These are phyloP conservation scores for Paracanthobrama guichenoti DNA, from an alignment of 2,113 vertebrate genomes.

Conservation along the genomic window DNA sequence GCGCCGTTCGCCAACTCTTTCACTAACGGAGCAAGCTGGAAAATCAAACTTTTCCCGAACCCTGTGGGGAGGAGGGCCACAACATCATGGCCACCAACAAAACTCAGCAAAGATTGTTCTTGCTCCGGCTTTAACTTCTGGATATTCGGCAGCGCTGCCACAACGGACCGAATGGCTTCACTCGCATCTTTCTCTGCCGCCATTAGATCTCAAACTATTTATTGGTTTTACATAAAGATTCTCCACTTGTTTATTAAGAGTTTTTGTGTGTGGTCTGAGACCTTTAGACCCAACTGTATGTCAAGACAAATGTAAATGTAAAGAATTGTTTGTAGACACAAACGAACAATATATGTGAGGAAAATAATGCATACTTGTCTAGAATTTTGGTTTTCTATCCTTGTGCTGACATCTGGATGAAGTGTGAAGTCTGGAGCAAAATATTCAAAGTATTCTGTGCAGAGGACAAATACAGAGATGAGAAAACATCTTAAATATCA, in stretches of 20 bases:
- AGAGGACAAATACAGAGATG: neutral
- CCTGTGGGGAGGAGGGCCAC: too few species aligned
- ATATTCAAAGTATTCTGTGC: constrained; percentile 96
- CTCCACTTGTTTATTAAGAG: neutral
- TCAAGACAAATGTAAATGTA: neutral
- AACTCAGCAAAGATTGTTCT: too few species aligned
- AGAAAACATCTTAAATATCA: neutral
- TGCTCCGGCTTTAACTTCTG: too few species aligned
- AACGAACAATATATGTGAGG: neutral
- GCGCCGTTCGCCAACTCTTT: too few species aligned
- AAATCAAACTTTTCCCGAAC: too few species aligned
- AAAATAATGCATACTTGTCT: constrained; percentile 81
- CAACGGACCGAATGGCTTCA: too few species aligned
- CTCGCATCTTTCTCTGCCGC: too few species aligned
- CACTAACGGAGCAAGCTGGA: too few species aligned
- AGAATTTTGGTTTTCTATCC: constrained; percentile 98
- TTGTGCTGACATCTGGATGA: constrained; percentile 96
- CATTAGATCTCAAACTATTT: neutral
- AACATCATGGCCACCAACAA: too few species aligned
- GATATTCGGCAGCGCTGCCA: too few species aligned
- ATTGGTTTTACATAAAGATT: too few species aligned
- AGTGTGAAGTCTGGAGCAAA: constrained; percentile 98
- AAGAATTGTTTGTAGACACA: neutral
- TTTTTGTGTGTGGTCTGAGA: neutral
- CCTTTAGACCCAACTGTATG: neutral